Conservation (phyloP, 2,888 invertebrate species). For the Sminthurides aquaticus region DNA sequence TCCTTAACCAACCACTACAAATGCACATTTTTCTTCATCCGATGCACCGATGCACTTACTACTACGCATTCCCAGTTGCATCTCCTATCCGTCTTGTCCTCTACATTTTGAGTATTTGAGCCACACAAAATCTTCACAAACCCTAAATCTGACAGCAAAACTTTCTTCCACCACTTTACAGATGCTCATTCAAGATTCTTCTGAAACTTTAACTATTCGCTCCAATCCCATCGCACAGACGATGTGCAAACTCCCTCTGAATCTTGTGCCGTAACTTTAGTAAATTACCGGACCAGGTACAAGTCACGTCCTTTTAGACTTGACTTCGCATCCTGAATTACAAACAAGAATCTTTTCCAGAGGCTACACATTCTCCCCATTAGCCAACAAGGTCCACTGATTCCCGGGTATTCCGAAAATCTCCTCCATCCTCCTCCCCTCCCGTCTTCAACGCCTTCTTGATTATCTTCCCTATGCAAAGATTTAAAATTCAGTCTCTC, state of each 20-base stretch:
- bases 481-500: neutral
- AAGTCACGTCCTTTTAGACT: neutral
- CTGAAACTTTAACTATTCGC: neutral
- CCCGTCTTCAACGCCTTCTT: neutral
- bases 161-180: neutral
- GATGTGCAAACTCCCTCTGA: neutral
- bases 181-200: neutral
- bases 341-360: slow-evolving; percentile 3
- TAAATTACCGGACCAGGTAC: neutral
- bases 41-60: slow-evolving; percentile 1
- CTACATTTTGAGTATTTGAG: neutral
- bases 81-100: neutral
- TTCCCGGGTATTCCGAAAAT: neutral
- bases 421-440: neutral
- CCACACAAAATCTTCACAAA: neutral
- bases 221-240: neutral
- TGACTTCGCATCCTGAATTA: slow-evolving; percentile 1
- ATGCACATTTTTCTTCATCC: slow-evolving; percentile 1
- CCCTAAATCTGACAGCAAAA: neutral
- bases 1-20: neutral
- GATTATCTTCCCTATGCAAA: neutral
- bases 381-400: slow-evolving; percentile 1
- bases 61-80: neutral
- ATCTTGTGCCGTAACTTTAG: neutral
- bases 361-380: neutral